A percentile compares a stretch with the other conserved stretches of the same genome.
Conservation (phyloP, 2,797 vertebrate species). For the Ambastaia sidthimunki region DNA sequence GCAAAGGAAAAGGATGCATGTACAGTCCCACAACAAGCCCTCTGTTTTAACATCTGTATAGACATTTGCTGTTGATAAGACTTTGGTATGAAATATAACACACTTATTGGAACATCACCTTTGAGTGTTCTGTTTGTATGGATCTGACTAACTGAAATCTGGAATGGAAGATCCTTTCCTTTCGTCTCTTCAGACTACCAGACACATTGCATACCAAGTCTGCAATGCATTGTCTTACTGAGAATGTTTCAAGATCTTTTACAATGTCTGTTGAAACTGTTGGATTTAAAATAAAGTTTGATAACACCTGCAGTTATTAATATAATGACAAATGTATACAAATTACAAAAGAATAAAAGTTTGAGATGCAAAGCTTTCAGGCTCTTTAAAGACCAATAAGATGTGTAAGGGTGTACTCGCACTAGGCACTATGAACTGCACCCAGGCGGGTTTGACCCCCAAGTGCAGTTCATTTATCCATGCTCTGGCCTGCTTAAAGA, state of each 20-base stretch:
- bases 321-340: too few relatives aligned
- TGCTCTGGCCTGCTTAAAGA: too few relatives aligned
- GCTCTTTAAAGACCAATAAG: not conserved
- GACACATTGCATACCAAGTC: constrained; percentile 33
- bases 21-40: constrained; percentile 5
- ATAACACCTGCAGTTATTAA: constrained; percentile 5
- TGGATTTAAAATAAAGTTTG: constrained; percentile 71
- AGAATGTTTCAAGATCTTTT: constrained; percentile 37
- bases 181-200: constrained; percentile 28
- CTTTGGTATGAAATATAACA: constrained; percentile 5
- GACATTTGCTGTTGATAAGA: constrained; percentile 15
- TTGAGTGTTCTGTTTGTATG: not conserved
- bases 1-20: constrained; percentile 4
- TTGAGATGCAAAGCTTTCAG: not conserved
- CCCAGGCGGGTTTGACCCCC: too few relatives aligned
- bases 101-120: not conserved
- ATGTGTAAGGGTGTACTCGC: too few relatives aligned
- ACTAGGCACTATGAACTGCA: too few relatives aligned
- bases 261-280: constrained; percentile 55
- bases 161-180: constrained; percentile 10
- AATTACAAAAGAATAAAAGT: too few relatives aligned
- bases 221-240: constrained; percentile 43
- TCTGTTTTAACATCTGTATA: not conserved
- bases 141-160: constrained; percentile 5
- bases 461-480: too few relatives aligned